phyloP scores from a whole-genome alignment of 2,113 vertebrate genomes.

The Catharus minimus region DNA sequence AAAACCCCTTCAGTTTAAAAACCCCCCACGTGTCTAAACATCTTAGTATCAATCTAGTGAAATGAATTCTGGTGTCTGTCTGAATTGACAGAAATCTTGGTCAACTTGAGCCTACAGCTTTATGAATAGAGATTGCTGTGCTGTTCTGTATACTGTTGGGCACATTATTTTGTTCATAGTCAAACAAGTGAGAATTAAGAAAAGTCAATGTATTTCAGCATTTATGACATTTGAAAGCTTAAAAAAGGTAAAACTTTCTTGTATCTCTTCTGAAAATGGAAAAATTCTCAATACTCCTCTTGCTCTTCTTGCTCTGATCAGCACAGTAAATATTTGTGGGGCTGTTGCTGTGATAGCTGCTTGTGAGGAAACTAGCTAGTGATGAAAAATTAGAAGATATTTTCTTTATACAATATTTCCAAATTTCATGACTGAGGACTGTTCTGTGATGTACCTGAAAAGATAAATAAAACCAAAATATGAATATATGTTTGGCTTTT shows the following conservation, averaged over 20 bases:
- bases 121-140: neutral
- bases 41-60: neutral
- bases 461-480: neutral
- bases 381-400: neutral
- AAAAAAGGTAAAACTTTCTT: neutral
- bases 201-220: neutral
- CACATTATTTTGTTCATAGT: neutral
- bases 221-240: neutral
- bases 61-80: neutral
- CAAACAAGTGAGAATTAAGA: neutral
- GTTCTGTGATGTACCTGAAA: neutral
- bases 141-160: neutral
- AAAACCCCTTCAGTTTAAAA: neutral
- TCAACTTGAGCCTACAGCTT: neutral
- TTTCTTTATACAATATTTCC: neutral
- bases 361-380: neutral
- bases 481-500: neutral
- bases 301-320: neutral
- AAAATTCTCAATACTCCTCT: neutral
- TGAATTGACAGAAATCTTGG: neutral
- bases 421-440: fast-evolving
- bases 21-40: fast-evolving
- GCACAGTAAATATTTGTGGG: neutral
- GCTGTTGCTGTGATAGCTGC: neutral
- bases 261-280: neutral